Base-by-base conservation (phyloP, 2,797 vertebrate genomes). In the Syngnathus acus region DNA sequence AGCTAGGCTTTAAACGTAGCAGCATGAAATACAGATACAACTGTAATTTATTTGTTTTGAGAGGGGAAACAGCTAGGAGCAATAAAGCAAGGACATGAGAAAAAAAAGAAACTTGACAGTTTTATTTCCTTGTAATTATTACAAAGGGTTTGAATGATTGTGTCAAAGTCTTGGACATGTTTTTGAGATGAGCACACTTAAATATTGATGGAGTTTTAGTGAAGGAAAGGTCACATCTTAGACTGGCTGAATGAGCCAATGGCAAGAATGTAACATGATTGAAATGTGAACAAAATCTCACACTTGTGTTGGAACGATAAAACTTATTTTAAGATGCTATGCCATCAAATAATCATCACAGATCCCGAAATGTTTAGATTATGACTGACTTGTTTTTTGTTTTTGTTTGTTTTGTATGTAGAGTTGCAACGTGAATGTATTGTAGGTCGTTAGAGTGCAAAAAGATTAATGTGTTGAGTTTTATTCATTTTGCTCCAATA, bases 61-160 rank as follows among this genome's bases (percentile, higher is more conserved):
- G 39, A 68, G 61, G 54, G 50, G 45, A 79, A 75, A 75, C 65
- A 77, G 75, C 72, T 64, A 84, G 66, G 43, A 54, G 65, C 71
- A 66, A 74, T 81, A 80, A 83, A 83, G 72, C 75, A 72, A 74
- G 71, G 75, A 82, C 78, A 76, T 70, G 68, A 43, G 21, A 23
- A 23, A 32, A 32, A 13, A 55, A 55, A 32, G 23, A 42, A 61
- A 21, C 8, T 13, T 16, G 60, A 76, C 78, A 77, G 55, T 77
- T 84, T 83, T 72, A 80, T 78, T 69, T 68, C 73, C 62, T 65
- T 77, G 69, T 82, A 69, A 84, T 85, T 77, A 75, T 68, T 71
- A 67, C 75, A 63, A 85, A 68, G 38, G 67, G 67, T 40, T 68
- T 71, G 77, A 68, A 66, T 71, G 76, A 76, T 65, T 19, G 8